phyloP scores from a whole-genome alignment of 2,113 vertebrate genomes.

The Dasyurus viverrinus region DNA sequence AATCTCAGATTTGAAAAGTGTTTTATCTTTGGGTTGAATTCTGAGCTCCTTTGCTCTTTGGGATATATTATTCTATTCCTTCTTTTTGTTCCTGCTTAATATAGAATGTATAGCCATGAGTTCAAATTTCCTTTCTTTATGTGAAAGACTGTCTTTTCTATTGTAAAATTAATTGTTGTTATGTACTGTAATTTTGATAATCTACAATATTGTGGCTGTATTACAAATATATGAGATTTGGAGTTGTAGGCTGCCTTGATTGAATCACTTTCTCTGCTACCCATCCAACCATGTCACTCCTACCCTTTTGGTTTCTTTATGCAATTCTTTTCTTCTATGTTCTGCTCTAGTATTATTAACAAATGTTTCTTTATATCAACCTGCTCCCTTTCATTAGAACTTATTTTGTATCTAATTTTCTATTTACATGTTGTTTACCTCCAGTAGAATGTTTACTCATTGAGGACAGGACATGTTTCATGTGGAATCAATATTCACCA shows the following conservation, averaged over 20 bases:
- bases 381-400: background rate
- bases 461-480: background rate
- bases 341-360: background rate
- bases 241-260: background rate
- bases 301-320: background rate
- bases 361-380: background rate
- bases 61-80: too few species aligned
- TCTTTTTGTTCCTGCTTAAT: too few species aligned
- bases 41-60: too few species aligned
- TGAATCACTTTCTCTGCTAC: background rate
- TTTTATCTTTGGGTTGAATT: too few species aligned
- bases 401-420: background rate
- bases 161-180: too few species aligned
- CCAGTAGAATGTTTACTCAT: background rate
- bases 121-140: too few species aligned
- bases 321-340: background rate
- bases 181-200: background rate
- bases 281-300: background rate
- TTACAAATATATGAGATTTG: background rate
- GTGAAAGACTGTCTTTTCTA: too few species aligned
- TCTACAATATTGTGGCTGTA: background rate
- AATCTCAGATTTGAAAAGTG: too few species aligned
- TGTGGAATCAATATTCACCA: background rate
- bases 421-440: background rate
- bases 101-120: too few species aligned